Evolutionary conservation across 2,113 vertebrate genomes (phyloP).

Genomic region (Aspiorhynchus laticeps): DNA sequence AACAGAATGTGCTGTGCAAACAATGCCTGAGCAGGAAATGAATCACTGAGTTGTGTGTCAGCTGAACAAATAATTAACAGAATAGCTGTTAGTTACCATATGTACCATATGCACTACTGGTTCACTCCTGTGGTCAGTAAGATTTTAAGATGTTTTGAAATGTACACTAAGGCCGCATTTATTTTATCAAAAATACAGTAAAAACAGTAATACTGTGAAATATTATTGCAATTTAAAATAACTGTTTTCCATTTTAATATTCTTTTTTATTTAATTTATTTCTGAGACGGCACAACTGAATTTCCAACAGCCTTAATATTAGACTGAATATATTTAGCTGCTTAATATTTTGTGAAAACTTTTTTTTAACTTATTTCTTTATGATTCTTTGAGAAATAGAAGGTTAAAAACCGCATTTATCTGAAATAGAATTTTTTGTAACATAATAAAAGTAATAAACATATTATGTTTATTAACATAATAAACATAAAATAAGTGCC

Average conservation of each 20-base stretch:
- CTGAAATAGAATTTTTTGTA: background rate
- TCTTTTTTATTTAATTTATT: background rate
- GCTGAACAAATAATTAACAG: slow-evolving; percentile 21
- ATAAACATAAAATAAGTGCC: no score
- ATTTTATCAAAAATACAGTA: background rate
- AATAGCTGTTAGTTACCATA: background rate
- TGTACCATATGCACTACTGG: background rate
- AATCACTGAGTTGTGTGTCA: background rate
- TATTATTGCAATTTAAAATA: background rate
- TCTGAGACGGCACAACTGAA: background rate
- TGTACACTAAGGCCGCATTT: background rate
- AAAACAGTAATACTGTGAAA: background rate
- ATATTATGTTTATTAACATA: no score
- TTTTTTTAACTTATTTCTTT: no score
- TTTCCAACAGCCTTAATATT: background rate
- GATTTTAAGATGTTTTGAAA: background rate
- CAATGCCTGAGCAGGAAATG: background rate
- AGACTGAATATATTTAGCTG: no score
- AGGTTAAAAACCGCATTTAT: background rate
- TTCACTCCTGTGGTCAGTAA: background rate
- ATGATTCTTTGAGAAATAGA: background rate
- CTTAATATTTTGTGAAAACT: background rate
- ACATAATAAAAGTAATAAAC: no score
- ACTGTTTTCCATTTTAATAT: background rate
- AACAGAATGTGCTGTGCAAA: background rate